These are phyloP conservation scores for Cylindroiulus punctatus DNA, from an alignment of 2,888 invertebrate genomes.

Conservation along the genomic window DNA sequence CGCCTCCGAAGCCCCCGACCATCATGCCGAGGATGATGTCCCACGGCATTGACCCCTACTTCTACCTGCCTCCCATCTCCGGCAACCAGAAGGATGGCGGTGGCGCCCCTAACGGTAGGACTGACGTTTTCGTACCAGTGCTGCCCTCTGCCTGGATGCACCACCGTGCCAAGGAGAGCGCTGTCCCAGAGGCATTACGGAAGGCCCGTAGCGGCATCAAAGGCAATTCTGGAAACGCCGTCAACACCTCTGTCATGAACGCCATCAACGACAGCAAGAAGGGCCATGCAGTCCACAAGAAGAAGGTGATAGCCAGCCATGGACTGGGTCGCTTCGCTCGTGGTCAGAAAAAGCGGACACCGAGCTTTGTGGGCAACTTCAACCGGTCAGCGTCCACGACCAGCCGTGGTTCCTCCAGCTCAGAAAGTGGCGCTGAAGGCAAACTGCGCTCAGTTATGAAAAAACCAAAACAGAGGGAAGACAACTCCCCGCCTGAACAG, in stretches of 20 bases:
- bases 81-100: background rate
- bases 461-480: slow-evolving; percentile 56
- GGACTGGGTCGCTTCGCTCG: slow-evolving; percentile 45
- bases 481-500: slow-evolving; percentile 50
- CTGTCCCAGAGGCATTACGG: background rate
- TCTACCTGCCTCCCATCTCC: slow-evolving; percentile 51
- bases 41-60: slow-evolving; percentile 53
- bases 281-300: slow-evolving; percentile 31
- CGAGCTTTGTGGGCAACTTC: slow-evolving; percentile 25
- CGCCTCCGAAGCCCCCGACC: slow-evolving; percentile 15
- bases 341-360: slow-evolving; percentile 39
- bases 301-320: slow-evolving; percentile 10
- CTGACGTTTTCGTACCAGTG: slow-evolving; percentile 33
- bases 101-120: slow-evolving; percentile 38
- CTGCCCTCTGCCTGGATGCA: slow-evolving; percentile 53
- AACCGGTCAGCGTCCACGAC: slow-evolving; percentile 57
- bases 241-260: background rate
- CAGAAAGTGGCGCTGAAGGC: slow-evolving; percentile 54
- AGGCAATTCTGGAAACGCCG: background rate
- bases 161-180: slow-evolving; percentile 39
- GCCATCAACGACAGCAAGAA: slow-evolving; percentile 25
- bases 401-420: slow-evolving; percentile 58
- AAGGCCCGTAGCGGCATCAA: background rate
- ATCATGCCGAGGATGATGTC: slow-evolving; percentile 43
- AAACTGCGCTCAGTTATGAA: slow-evolving; percentile 58